Conservation (phyloP, 2,888 invertebrate genomes). For the Leucophenga maculata region DNA sequence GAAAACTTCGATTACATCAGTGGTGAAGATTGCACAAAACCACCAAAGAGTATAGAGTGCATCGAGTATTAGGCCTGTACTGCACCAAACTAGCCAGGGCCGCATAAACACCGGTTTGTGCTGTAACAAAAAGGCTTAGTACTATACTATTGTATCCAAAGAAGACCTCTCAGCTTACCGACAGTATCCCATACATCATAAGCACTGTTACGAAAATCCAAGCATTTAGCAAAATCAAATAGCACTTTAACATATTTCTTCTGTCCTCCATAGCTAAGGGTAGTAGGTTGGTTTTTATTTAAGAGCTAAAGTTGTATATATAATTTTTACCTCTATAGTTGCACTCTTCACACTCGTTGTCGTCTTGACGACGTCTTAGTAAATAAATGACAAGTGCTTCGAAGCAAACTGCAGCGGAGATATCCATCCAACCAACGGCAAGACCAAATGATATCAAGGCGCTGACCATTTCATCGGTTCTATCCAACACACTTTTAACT, state of each 20-base stretch:
- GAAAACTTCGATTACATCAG: background rate
- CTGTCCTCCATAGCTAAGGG: background rate
- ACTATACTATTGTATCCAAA: too few relatives aligned
- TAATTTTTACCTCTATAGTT: background rate
- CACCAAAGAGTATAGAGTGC: slow-evolving; percentile 1
- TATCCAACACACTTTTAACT: too few relatives aligned
- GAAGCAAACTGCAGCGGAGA: slow-evolving; percentile 43
- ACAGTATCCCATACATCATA: slow-evolving; percentile 16
- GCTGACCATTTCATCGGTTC: background rate
- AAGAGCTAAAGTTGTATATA: background rate
- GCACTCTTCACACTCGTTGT: too few relatives aligned
- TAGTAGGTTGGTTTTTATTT: too few relatives aligned
- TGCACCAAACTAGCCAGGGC: slow-evolving; percentile 13
- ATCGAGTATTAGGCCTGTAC: slow-evolving; percentile 4
- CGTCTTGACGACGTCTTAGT: background rate
- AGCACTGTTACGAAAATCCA: slow-evolving; percentile 4
- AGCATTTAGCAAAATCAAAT: background rate
- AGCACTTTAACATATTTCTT: background rate
- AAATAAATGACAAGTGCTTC: background rate
- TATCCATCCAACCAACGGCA: slow-evolving; percentile 54
- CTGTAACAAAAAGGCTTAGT: background rate
- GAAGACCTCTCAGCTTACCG: too few relatives aligned
- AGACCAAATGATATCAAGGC: slow-evolving; percentile 42
- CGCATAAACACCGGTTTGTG: background rate
- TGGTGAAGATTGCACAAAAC: background rate